Conservation (phyloP, 2,113 vertebrate genomes). For the Anolis sagrei region DNA sequence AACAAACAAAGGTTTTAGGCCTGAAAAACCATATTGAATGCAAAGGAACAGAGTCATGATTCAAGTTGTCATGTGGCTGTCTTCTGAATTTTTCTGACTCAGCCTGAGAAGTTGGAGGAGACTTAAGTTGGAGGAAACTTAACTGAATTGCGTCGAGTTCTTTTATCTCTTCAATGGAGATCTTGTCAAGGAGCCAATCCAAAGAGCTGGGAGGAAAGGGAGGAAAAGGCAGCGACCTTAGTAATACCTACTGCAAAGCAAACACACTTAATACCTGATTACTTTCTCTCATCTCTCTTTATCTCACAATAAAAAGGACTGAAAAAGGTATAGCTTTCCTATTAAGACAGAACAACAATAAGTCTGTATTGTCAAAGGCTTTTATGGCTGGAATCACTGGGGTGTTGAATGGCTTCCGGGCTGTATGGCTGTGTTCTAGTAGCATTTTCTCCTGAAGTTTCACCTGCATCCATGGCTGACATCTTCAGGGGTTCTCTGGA, state of each 20-base stretch:
- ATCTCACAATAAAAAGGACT: too few relatives aligned
- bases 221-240: background rate
- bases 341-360: background rate
- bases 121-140: background rate
- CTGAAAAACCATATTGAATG: background rate
- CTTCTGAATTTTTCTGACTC: background rate
- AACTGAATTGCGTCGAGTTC: background rate
- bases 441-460: too few relatives aligned
- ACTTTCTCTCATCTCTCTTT: background rate
- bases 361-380: background rate
- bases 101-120: background rate
- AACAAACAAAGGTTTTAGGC: too few relatives aligned
- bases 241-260: background rate
- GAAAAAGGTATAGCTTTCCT: background rate
- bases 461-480: too few relatives aligned
- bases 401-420: too few relatives aligned
- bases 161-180: background rate
- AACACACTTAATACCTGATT: background rate
- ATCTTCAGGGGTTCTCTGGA: too few relatives aligned
- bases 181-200: background rate
- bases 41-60: background rate
- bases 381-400: too few relatives aligned
- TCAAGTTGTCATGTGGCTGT: background rate
- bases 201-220: background rate
- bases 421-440: too few relatives aligned